Evolutionary conservation across 1,140 invertebrate species (phyloP).

Genomic region (Cyrtorhinus lividipennis): DNA sequence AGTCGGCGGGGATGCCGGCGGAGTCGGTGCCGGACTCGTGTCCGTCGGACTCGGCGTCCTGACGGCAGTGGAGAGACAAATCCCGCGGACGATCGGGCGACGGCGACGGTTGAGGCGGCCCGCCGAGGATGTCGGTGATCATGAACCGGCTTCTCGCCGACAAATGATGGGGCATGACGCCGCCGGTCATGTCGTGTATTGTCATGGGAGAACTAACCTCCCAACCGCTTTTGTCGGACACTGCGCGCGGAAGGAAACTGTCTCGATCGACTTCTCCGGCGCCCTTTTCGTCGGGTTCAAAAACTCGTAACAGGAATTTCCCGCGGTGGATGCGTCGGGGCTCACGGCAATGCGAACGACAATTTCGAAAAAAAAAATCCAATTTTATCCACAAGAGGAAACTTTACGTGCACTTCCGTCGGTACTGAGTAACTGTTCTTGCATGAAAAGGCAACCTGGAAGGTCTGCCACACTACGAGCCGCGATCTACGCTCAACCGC

Average conservation of each 20-base stretch:
- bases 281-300: no score
- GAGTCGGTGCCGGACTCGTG: slow-evolving; percentile 11
- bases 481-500: neutral
- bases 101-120: slow-evolving; percentile 10
- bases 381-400: no score
- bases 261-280: neutral
- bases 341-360: neutral
- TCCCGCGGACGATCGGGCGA: slow-evolving; percentile 9
- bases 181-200: slow-evolving; percentile 14
- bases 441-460: neutral
- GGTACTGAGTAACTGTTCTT: no score
- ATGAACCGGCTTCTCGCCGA: slow-evolving; percentile 6
- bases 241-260: slow-evolving; percentile 7
- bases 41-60: slow-evolving; percentile 12
- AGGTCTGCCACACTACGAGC: neutral
- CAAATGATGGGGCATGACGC: slow-evolving; percentile 14
- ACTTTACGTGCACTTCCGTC: no score
- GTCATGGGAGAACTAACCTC: slow-evolving; percentile 13
- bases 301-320: no score
- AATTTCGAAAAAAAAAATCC: neutral
- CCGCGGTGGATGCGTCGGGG: no score
- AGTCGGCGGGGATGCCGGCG: slow-evolving; percentile 11
- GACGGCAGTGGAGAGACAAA: slow-evolving; percentile 7
- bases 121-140: slow-evolving; percentile 11
- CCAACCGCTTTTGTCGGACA: slow-evolving; percentile 13